phyloP scores from a whole-genome alignment of 2,888 invertebrate genomes.

The Harpagoxenus sublaevis region DNA sequence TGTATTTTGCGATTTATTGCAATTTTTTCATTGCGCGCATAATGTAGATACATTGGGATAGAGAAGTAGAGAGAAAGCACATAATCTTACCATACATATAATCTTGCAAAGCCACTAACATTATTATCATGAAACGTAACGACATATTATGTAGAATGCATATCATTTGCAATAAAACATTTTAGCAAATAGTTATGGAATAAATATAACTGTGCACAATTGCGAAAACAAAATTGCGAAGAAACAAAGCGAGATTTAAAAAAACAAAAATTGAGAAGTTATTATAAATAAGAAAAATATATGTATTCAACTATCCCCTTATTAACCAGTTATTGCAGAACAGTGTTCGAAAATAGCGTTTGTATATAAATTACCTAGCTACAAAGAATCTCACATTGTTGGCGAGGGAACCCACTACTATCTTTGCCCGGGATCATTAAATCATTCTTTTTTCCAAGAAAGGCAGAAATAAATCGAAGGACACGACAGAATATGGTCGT shows the following conservation, averaged over 20 bases:
- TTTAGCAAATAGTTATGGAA: not conserved
- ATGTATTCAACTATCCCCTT: not conserved
- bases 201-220: not conserved
- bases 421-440: not conserved
- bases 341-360: not conserved
- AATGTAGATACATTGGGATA: not conserved
- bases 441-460: not conserved
- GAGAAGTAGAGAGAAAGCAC: not conserved
- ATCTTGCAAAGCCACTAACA: not conserved
- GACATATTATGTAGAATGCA: not conserved
- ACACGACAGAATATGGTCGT: not conserved
- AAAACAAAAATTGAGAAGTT: not conserved
- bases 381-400: not conserved
- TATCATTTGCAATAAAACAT: not conserved
- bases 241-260: not conserved
- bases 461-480: not conserved
- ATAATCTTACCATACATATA: not conserved
- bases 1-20: not conserved
- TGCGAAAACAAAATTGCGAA: not conserved
- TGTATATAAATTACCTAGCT: not conserved
- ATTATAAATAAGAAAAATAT: not conserved
- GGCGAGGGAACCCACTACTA: too few relatives aligned
- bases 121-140: not conserved
- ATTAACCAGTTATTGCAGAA: not conserved
- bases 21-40: not conserved